Evolutionary conservation across 2,113 vertebrate species (phyloP), one percentile per base, ranked within the genome.

Genomic region (Notiomystis cincta): DNA sequence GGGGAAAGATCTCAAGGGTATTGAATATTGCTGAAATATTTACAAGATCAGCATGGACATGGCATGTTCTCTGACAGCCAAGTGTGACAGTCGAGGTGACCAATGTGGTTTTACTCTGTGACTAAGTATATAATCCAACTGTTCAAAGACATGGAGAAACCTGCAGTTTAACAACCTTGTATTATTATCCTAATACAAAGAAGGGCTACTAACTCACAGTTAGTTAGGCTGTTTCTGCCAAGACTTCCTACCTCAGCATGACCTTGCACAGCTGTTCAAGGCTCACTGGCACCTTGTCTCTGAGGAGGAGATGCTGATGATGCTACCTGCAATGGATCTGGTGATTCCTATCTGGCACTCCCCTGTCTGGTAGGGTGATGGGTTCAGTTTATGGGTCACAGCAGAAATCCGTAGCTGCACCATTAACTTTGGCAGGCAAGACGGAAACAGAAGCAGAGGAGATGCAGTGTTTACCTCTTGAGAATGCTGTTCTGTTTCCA

Each of bases 401-500:
- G 57, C 69, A 85, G 87, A 72, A 93, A 90, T 51, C 53, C 2
- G 9, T 58, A 47, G 77, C 67, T 78, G 65, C 54, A 70, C 87
- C 87, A 91, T 69, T 89, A 73, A 91, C 87, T 91, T 84, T 30
- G 37, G 62, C 44, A 12, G 65, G 70, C 28, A 77, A 75, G 91
- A 23, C 60, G 3, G 3, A 90, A 95, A 57, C 69, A 67, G 67
- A 72, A 51, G 82, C 70, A 84, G 71, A 94, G 71, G 69, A 94
- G 82, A 86, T 79, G 91, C 81, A 58, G 61, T 96, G 92, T 94
- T 97, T 97, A 78, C 89, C 91, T 94, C 92, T 69, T 83, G 87
- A 96, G 93, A 93, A 95, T 87, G 73, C 94, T 88, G 38, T 91
- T 96, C 92, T 92, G 97, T 97, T 97, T 97, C 97, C 97, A 97